Evolutionary conservation across 2,888 invertebrate species (phyloP), one percentile per base, ranked within the genome.

Genomic region (Drosophila meridiana): DNA sequence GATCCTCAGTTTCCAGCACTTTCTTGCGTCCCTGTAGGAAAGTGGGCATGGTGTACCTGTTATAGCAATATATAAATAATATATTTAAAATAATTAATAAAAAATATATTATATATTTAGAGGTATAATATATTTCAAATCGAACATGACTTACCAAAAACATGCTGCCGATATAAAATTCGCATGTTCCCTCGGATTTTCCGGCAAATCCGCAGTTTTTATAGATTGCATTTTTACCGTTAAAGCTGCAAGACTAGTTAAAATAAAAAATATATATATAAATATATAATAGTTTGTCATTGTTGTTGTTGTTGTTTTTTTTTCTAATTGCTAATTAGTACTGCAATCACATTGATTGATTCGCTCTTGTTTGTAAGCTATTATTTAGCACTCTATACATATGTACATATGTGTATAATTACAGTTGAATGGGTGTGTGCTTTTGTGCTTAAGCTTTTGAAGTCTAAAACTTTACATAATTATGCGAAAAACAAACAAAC

Each of bases 31-130:
- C 98, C 91, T 95, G 95, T 80, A 95, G 95, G 93, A 97, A 97
- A 81, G 97, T 93, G 5, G 95, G 96, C 86, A 96, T 93, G 60
- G 97, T 96, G 95, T 97, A 98, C 93, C 96, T 96, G 89, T 48
- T 66, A 4, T n/a, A n/a, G 32, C 2, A 62, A 20, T 26, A n/a
- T 36, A 13, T 40, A 40, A n/a, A 14, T 30, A 48, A 47, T 36
- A 26, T 9, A 28, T 20, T 34, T 30, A 11, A 5, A 26, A n/a
- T n/a, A 2, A 42, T 7, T 42, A 20, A 20, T 20, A 13, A 4
- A 38, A 13, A 13, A 13, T 38, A 38, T 20, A 20, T 20, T 38
- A 38, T 11, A 11, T 11, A 32, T 11, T 20, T 20, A 20, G 20
- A 20, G 20, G 20, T 20, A 20, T 20, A 14, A 26, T 26, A 34